phyloP scores from a whole-genome alignment of 1,140 invertebrate genomes.

The Macrotrachela quadricornifera region DNA sequence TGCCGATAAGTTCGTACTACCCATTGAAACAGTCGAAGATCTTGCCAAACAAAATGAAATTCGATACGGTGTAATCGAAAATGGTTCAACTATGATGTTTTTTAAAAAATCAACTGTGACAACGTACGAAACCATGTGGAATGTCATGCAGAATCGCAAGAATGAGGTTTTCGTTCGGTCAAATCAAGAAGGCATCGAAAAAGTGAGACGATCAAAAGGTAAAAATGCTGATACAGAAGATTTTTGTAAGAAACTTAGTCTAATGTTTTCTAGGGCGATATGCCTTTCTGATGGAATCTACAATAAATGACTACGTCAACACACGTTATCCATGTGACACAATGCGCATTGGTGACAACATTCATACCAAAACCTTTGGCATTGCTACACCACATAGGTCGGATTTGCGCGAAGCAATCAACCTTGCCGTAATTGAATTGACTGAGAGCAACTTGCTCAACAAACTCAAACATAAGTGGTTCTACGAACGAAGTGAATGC shows the following conservation, averaged over 20 bases:
- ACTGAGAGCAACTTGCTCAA: slow-evolving; percentile 22
- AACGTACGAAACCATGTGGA: slow-evolving; percentile 73
- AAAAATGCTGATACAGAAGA: too few species aligned
- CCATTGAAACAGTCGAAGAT: too few species aligned
- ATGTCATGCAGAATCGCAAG: slow-evolving; percentile 43
- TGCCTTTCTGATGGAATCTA: slow-evolving; percentile 76
- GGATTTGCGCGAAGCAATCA: slow-evolving; percentile 34
- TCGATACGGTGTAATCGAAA: too few species aligned
- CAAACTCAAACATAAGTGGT: slow-evolving; percentile 24
- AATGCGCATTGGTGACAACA: slow-evolving; percentile 40
- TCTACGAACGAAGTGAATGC: slow-evolving; percentile 54
- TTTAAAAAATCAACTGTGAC: slow-evolving; percentile 45
- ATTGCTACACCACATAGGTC: slow-evolving; percentile 6
- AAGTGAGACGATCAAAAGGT: slow-evolving; percentile 34
- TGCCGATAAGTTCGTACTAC: too few species aligned
- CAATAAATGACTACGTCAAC: slow-evolving; percentile 79
- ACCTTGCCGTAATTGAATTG: slow-evolving; percentile 22
- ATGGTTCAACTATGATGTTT: too few species aligned
- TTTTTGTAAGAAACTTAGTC: too few species aligned
- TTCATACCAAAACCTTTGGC: slow-evolving; percentile 12
- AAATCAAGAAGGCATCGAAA: slow-evolving; percentile 66
- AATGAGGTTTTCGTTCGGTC: slow-evolving; percentile 50
- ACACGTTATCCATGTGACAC: slow-evolving; percentile 77
- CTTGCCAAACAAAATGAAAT: too few species aligned
- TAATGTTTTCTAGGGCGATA: slow-evolving; percentile 43